Evolutionary conservation across 2,888 invertebrate species (phyloP).

Genomic region (Brachyptera risi): DNA sequence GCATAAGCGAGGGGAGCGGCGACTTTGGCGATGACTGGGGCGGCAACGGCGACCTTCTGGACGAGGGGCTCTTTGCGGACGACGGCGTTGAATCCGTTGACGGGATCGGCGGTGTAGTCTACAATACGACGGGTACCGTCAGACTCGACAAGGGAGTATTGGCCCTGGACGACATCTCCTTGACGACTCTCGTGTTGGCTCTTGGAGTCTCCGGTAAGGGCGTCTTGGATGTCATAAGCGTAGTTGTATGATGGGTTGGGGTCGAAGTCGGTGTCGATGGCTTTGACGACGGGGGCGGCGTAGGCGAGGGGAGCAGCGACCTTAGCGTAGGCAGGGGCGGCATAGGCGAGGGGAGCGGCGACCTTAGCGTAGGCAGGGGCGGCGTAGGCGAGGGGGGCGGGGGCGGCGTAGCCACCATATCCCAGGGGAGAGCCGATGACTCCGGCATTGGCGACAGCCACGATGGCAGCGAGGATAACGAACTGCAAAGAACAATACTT

Average conservation of each 20-base stretch:
- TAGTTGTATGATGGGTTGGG: conserved; percentile 20
- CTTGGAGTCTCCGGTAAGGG: conserved; percentile 24
- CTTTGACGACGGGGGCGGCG: conserved; percentile 19
- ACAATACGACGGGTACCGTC: conserved; percentile 23
- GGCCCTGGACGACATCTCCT: conserved; percentile 23
- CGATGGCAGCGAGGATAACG: conserved; percentile 35
- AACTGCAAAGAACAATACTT: conserved; percentile 35
- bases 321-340: conserved; percentile 14
- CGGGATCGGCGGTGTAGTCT: conserved; percentile 24
- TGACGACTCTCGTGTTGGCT: conserved; percentile 21
- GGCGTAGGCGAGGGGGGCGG: conserved; percentile 1
- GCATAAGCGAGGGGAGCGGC: conserved; percentile 4
- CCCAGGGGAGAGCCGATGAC: conserved; percentile 20
- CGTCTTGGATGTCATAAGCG: conserved; percentile 19
- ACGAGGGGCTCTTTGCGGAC: conserved; percentile 18
- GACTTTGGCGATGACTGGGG: conserved; percentile 14
- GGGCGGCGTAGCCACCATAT: neutral
- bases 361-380: conserved; percentile 18
- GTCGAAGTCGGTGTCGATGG: conserved; percentile 16
- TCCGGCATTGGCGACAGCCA: conserved; percentile 37
- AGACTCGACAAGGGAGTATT: conserved; percentile 21
- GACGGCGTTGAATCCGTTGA: conserved; percentile 27
- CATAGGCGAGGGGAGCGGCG: conserved; percentile 17
- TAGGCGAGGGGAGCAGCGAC: conserved; percentile 15
- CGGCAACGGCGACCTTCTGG: conserved; percentile 6